Percentiles rank a stretch among this genome's conserved stretches.
Evolutionary conservation across 2,113 vertebrate species (phyloP).

Genomic region (Scalopus aquaticus): DNA sequence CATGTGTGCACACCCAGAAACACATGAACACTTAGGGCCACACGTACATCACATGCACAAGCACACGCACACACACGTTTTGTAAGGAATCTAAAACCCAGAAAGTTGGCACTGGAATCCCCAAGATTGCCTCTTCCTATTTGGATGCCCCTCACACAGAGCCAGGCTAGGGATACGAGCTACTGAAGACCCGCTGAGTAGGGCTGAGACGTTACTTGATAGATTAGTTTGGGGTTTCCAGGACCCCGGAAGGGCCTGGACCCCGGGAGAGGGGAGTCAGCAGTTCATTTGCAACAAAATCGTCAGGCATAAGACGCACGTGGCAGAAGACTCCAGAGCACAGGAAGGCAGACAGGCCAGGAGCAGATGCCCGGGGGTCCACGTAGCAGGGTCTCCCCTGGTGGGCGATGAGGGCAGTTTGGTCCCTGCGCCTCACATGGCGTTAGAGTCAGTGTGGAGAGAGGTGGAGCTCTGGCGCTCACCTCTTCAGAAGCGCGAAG

Average conservation of each 20-base stretch:
- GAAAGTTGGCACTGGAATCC: not conserved
- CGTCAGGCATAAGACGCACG: too few species aligned
- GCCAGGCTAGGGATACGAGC: not conserved
- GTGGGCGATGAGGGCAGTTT: too few species aligned
- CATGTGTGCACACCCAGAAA: not conserved
- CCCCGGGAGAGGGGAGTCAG: too few species aligned
- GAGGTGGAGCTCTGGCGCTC: conserved; percentile 59
- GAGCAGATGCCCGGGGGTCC: too few species aligned
- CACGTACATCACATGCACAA: not conserved
- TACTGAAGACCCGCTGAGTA: not conserved
- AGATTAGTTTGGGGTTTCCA: not conserved
- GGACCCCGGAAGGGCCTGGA: not conserved
- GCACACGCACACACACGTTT: not conserved
- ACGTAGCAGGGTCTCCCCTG: too few species aligned
- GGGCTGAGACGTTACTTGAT: not conserved
- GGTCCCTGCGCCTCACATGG: not conserved
- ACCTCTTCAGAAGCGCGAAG: not conserved
- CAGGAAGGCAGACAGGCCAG: too few species aligned
- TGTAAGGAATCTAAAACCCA: not conserved
- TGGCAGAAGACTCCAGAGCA: too few species aligned
- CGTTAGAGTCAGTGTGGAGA: conserved; percentile 24
- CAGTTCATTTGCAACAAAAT: too few species aligned
- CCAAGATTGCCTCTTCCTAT: not conserved
- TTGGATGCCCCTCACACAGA: conserved; percentile 9
- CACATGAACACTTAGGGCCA: not conserved